Evolutionary conservation across 2,797 vertebrate genomes (phyloP).

Genomic region (Diceros bicornis): DNA sequence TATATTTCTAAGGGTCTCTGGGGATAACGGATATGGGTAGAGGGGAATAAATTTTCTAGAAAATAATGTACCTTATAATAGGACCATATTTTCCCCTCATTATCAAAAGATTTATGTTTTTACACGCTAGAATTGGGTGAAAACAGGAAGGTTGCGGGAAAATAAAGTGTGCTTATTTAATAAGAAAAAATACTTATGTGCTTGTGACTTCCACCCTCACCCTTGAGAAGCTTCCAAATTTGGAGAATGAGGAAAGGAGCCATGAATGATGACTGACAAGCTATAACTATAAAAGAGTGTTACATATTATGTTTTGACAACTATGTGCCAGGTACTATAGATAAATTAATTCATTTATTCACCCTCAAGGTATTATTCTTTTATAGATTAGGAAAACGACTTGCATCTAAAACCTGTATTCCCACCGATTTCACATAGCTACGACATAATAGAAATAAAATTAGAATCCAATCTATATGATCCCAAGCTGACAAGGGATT

Average conservation of each 20-base stretch:
- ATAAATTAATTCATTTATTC: constrained; percentile 12
- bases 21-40: neutral
- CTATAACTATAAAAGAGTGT: neutral
- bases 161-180: constrained; percentile 30
- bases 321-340: neutral
- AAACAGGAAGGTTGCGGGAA: neutral
- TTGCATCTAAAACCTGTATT: constrained; percentile 10
- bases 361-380: neutral
- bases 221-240: neutral
- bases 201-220: neutral
- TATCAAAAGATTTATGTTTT: neutral
- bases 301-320: neutral
- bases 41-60: neutral
- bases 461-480: neutral
- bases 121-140: neutral
- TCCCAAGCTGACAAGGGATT: neutral
- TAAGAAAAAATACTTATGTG: neutral
- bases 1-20: neutral
- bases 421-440: neutral
- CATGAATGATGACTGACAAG: neutral
- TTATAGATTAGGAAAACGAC: neutral
- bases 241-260: neutral
- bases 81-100: neutral
- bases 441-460: neutral
- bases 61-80: constrained; percentile 15